These are phyloP conservation scores for Aplodontia rufa DNA, from an alignment of 2,113 vertebrate genomes.

Conservation along the genomic window DNA sequence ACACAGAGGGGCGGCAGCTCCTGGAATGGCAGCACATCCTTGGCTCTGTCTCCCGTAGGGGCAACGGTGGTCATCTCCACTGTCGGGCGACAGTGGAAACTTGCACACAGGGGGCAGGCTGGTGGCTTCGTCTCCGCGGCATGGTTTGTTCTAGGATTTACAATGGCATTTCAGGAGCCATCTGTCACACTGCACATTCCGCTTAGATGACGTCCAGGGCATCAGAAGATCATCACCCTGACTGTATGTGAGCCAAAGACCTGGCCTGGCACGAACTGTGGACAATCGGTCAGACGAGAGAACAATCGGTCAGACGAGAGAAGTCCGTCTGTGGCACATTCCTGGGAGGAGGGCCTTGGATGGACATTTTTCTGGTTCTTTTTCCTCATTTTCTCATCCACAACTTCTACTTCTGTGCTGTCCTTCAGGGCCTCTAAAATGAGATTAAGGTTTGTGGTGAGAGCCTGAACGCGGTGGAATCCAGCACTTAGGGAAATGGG, in stretches of 20 bases:
- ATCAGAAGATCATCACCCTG: slow-evolving; percentile 79
- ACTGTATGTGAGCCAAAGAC: slow-evolving; percentile 84
- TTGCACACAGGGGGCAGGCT: slow-evolving; percentile 65
- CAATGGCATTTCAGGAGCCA: slow-evolving; percentile 72
- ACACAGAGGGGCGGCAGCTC: slow-evolving; percentile 58
- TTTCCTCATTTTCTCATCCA: slow-evolving; percentile 92
- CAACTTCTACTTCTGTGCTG: slow-evolving; percentile 94
- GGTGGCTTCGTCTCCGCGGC: slow-evolving; percentile 63
- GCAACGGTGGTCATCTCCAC: slow-evolving; percentile 55
- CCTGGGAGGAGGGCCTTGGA: slow-evolving; percentile 85
- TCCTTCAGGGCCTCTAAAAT: too few relatives aligned
- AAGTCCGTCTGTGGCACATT: slow-evolving; percentile 93
- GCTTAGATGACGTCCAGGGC: slow-evolving; percentile 75
- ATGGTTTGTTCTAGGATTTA: slow-evolving; percentile 67
- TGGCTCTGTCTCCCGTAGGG: slow-evolving; percentile 55
- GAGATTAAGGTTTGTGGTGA: too few relatives aligned
- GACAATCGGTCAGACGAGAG: slow-evolving; percentile 94
- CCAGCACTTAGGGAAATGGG: too few relatives aligned
- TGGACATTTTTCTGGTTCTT: slow-evolving; percentile 95
- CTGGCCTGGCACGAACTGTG: slow-evolving; percentile 96
- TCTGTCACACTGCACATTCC: slow-evolving; percentile 76
- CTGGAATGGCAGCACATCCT: slow-evolving; percentile 62
- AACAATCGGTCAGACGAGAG: slow-evolving; percentile 96
- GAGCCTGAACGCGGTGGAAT: too few relatives aligned
- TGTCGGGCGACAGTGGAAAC: slow-evolving; percentile 54